Conservation (phyloP, 92 coral and sea anemone genomes). For the Epizoanthus scotinus region DNA sequence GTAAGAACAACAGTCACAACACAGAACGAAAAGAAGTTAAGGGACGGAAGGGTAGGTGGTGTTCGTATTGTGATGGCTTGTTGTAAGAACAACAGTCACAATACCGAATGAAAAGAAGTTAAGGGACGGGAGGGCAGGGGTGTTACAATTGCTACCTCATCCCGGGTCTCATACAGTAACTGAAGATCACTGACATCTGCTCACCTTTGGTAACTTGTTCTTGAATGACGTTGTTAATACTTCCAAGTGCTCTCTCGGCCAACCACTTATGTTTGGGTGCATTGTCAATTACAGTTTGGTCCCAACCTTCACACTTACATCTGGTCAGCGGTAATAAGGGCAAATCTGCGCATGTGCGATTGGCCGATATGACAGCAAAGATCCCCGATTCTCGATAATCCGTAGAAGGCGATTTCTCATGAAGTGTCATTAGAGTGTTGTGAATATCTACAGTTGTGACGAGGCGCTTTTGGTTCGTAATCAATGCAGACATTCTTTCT, state of each 20-base stretch:
- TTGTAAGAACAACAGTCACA: no score
- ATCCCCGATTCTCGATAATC: constrained; percentile 49
- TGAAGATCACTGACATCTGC: not conserved
- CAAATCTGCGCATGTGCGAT: constrained; percentile 54
- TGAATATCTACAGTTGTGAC: constrained; percentile 76
- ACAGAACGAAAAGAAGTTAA: no score
- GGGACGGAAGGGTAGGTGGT: no score
- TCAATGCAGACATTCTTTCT: constrained; percentile 64
- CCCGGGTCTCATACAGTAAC: not conserved
- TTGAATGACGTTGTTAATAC: constrained; percentile 54
- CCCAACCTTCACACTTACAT: constrained; percentile 69
- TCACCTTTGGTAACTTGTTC: constrained; percentile 59
- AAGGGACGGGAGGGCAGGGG: no score
- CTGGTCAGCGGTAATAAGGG: constrained; percentile 59
- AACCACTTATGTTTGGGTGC: constrained; percentile 54
- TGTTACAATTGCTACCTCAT: no score
- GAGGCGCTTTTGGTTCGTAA: constrained; percentile 67
- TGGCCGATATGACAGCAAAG: constrained; percentile 35
- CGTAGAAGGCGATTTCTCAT: constrained; percentile 44
- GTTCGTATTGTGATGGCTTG: no score
- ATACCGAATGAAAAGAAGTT: no score
- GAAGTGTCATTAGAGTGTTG: constrained; percentile 72
- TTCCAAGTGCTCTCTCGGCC: constrained; percentile 64
- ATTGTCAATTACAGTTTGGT: constrained; percentile 44
- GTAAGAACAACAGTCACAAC: no score